Percentiles rank a stretch among this genome's conserved stretches.
Conservation (phyloP, 2,888 invertebrate species). For the Cheilosia variabilis region DNA sequence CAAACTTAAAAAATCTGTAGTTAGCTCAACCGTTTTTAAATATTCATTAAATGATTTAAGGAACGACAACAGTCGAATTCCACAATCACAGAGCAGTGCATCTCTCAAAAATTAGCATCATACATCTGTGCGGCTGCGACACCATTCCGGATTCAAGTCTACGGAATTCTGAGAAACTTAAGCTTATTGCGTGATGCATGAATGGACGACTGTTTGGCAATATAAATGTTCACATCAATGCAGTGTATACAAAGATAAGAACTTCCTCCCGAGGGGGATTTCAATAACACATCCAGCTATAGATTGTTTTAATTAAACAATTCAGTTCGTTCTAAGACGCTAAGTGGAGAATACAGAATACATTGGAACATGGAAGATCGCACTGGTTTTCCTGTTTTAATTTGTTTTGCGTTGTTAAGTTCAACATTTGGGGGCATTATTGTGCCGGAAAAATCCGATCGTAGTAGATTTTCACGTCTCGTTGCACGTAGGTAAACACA, state of each 20-base stretch:
- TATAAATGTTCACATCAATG: background rate
- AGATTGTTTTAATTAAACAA: background rate
- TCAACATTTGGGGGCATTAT: background rate
- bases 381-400: constrained; percentile 15
- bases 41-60: too few species aligned
- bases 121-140: too few species aligned
- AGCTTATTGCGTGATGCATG: background rate
- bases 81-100: background rate
- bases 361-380: constrained; percentile 9
- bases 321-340: constrained; percentile 27
- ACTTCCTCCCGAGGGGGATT: background rate
- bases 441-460: background rate
- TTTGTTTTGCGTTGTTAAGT: constrained; percentile 28
- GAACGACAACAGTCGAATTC: background rate
- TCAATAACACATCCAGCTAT: background rate
- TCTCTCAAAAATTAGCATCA: background rate
- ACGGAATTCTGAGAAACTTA: background rate
- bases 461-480: constrained; percentile 26
- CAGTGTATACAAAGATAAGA: background rate
- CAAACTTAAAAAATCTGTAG: too few species aligned
- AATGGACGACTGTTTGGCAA: background rate
- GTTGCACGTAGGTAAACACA: constrained; percentile 22
- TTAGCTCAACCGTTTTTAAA: too few species aligned
- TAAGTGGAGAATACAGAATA: background rate
- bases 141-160: too few species aligned